Conservation (phyloP, 2,888 invertebrate species). For the Amphipyra tragopoginis region DNA sequence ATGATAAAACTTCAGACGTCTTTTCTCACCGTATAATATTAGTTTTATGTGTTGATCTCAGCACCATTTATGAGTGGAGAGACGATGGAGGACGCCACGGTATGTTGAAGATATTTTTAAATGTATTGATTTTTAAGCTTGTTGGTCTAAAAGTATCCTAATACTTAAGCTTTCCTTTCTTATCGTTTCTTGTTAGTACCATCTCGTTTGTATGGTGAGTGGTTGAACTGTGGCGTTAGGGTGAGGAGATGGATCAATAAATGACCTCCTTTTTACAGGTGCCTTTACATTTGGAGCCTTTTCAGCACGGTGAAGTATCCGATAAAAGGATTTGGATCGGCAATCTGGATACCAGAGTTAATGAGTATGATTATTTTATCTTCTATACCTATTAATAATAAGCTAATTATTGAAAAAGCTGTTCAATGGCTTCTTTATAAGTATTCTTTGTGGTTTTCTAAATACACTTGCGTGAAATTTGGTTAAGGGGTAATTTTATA, state of each 20-base stretch:
- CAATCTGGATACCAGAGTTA: constrained; percentile 96
- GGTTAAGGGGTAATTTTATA: too few relatives aligned
- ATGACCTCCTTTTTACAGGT: constrained; percentile 69
- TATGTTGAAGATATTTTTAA: constrained; percentile 50
- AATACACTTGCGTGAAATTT: too few relatives aligned
- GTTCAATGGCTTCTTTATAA: too few relatives aligned
- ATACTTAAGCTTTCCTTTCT: neutral
- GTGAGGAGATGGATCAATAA: constrained; percentile 19
- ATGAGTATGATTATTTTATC: constrained; percentile 94
- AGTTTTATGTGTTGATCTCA: constrained; percentile 19
- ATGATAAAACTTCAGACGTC: constrained; percentile 6
- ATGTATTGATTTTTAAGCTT: too few relatives aligned
- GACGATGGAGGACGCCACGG: constrained; percentile 76
- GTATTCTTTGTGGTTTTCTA: too few relatives aligned
- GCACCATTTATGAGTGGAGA: neutral
- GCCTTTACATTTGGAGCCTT: constrained; percentile 89
- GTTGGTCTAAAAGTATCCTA: neutral
- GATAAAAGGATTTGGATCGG: constrained; percentile 97
- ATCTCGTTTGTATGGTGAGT: neutral
- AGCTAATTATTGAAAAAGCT: too few relatives aligned
- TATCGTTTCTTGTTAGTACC: neutral
- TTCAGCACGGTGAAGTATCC: constrained; percentile 88
- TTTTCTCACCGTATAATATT: neutral
- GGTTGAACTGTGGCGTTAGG: neutral
- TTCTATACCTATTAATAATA: constrained; percentile 32